Percentiles rank a stretch among this genome's conserved stretches.
phyloP scores from a whole-genome alignment of 2,888 invertebrate genomes.

The Kryphioiulus occultus region DNA sequence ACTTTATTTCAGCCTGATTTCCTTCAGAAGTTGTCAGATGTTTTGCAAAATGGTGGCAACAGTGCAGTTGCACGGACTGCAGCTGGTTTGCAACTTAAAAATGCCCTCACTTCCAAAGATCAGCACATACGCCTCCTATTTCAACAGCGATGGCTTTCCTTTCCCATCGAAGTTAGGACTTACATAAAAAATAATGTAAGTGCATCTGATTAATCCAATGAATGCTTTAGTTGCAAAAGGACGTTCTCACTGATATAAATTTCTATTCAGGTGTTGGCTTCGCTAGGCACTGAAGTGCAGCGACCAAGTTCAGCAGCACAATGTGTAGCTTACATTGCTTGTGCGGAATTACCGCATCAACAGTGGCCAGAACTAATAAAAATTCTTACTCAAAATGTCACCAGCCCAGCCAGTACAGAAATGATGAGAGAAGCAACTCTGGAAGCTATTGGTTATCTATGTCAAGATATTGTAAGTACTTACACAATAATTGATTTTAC shows the following conservation, averaged over 20 bases:
- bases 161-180: slow-evolving; percentile 83
- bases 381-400: slow-evolving; percentile 88
- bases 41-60: slow-evolving; percentile 86
- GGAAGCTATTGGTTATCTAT: slow-evolving; percentile 98
- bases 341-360: slow-evolving; percentile 89
- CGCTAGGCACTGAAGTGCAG: slow-evolving; percentile 94
- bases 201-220: slow-evolving; percentile 51
- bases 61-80: slow-evolving; percentile 96
- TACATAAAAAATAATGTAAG: slow-evolving; percentile 95
- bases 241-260: slow-evolving; percentile 56
- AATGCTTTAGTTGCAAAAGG: not conserved
- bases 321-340: slow-evolving; percentile 98
- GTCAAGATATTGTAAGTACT: slow-evolving; percentile 86
- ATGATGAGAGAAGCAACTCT: slow-evolving; percentile 95
- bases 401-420: slow-evolving; percentile 76
- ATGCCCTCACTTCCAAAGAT: slow-evolving; percentile 97
- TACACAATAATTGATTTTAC: too few species aligned
- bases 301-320: slow-evolving; percentile 98
- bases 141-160: slow-evolving; percentile 91
- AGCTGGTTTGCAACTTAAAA: slow-evolving; percentile 97
- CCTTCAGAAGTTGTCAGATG: slow-evolving; percentile 90
- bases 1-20: slow-evolving; percentile 75
- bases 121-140: slow-evolving; percentile 77
- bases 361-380: slow-evolving; percentile 93
- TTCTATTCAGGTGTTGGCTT: slow-evolving; percentile 77